Evolutionary conservation across 2,113 vertebrate species (phyloP), one percentile per base, ranked within the genome.

Genomic region (Nothobranchius kuhntae): DNA sequence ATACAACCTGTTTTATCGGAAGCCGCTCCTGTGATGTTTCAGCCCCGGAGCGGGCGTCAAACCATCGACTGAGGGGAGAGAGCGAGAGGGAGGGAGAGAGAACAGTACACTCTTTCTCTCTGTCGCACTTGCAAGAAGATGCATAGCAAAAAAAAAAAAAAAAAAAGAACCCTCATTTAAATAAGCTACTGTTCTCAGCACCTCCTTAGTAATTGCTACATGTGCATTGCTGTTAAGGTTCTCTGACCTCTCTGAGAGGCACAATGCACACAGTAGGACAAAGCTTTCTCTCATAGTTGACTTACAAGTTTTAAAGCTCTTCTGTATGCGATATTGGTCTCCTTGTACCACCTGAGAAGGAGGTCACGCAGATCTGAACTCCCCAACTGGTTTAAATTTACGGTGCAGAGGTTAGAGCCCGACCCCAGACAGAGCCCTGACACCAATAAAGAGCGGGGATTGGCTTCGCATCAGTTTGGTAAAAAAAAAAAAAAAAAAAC

Each of bases 1-100:
- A 87, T 91, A 89, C 93, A 93, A 93, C 92, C 92, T 93, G 92
- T 91, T 93, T 91, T 90, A 87, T 87, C 86, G 83, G 84, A 88
- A 89, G 87, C 81, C 90, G 81, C 86, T 90, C 78, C 78, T 93
- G 84, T 94, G 92, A 93, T 93, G 91, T 93, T 40, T 89, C 79
- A 90, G 91, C 92, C 92, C 86, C 66, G 77, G 85, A 90, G 92
- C 92, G 81, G 86, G 82, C 86, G 80, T 92, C 91, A 91, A 91
- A 92, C 86, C 87, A 80, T 66, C 88, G 68, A 78, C 71, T 73
- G 75, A 65, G 71, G 65, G 59, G 67, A 71, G 70, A 66, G 69
- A 68, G 62, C 81, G 73, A 82, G 12, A 53, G 50, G 67, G 62
- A 63, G 67, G 71, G 65, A 58, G 70, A 65, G 61, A 81, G 73